phyloP scores from a whole-genome alignment of 2,797 vertebrate species.

The Cottoperca gobio region DNA sequence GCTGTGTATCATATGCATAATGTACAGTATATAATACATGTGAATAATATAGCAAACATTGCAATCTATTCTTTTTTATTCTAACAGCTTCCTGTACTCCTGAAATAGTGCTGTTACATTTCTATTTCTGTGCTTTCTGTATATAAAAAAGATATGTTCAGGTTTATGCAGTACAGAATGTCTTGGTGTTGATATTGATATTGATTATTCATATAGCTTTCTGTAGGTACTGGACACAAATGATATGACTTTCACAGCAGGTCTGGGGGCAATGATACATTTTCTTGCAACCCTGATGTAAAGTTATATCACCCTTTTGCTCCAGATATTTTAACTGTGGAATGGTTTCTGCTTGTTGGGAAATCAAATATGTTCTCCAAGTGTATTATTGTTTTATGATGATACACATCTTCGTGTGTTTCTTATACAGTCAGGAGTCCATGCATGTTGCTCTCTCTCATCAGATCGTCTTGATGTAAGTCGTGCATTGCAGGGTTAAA shows the following conservation, averaged over 20 bases:
- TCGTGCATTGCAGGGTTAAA: not conserved
- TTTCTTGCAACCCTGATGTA: conserved; percentile 16
- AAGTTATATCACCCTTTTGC: conserved; percentile 3
- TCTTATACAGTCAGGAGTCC: not conserved
- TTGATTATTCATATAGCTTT: not conserved
- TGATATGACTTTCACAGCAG: conserved; percentile 6
- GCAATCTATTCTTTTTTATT: conserved; percentile 2
- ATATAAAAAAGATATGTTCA: not conserved
- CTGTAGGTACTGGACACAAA: not conserved
- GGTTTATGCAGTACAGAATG: not conserved
- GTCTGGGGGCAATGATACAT: conserved; percentile 1
- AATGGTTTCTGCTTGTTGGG: conserved; percentile 12
- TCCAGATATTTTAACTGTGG: conserved; percentile 4
- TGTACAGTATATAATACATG: not conserved
- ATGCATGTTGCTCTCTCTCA: not conserved
- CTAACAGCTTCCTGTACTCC: not conserved
- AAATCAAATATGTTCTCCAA: not conserved
- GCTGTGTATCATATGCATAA: not conserved
- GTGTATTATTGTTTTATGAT: conserved; percentile 27
- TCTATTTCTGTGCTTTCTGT: not conserved
- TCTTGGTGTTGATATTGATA: not conserved
- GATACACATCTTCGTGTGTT: not conserved
- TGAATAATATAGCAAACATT: not conserved
- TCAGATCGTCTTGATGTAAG: not conserved
- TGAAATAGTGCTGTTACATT: not conserved